Percentiles rank a stretch among this genome's conserved stretches.
phyloP scores from a whole-genome alignment of 2,113 vertebrate genomes.

The Alces alces region DNA sequence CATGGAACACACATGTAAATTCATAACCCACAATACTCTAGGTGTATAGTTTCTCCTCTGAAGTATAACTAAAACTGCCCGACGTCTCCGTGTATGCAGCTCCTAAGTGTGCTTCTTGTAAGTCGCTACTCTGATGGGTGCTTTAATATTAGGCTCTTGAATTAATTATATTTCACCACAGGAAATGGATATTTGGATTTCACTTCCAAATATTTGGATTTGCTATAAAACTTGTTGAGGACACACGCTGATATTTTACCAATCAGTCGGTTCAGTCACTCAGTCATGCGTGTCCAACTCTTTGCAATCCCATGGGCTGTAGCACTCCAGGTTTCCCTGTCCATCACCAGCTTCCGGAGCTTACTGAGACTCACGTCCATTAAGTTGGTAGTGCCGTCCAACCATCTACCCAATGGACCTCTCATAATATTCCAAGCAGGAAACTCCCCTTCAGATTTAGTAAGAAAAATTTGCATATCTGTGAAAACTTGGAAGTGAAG shows the following conservation, averaged over 20 bases:
- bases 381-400: background rate
- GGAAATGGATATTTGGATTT: background rate
- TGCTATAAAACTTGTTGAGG: background rate
- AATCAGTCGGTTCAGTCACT: background rate
- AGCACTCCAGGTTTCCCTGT: background rate
- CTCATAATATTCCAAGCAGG: background rate
- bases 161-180: background rate
- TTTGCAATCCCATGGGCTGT: background rate
- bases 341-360: background rate
- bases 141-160: background rate
- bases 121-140: rapidly evolving
- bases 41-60: background rate
- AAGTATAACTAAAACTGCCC: background rate
- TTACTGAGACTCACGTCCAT: background rate
- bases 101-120: background rate
- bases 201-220: background rate
- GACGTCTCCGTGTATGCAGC: rapidly evolving
- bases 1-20: background rate
- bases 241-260: background rate
- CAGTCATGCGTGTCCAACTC: background rate
- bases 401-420: background rate
- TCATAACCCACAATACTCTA: background rate
- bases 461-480: background rate
- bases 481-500: background rate
- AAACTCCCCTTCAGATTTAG: background rate